Evolutionary conservation across 2,797 vertebrate genomes (phyloP).

Genomic region (Salmo trutta): DNA sequence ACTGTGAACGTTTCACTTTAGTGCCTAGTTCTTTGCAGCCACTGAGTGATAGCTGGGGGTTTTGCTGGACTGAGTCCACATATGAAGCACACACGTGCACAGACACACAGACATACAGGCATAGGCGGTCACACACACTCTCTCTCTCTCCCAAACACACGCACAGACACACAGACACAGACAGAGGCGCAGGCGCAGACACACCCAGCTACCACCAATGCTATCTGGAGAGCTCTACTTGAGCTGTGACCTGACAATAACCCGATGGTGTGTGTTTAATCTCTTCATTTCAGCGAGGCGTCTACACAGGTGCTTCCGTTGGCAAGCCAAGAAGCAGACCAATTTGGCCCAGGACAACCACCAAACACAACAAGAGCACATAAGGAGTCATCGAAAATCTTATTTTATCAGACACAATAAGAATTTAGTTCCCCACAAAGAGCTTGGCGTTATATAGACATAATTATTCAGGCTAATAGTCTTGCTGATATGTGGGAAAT

Average conservation of each 20-base stretch:
- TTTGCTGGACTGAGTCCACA: neutral
- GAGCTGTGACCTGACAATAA: neutral
- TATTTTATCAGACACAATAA: slow-evolving; percentile 60
- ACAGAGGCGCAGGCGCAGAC: neutral
- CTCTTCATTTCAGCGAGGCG: slow-evolving; percentile 41
- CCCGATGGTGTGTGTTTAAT: slow-evolving; percentile 9
- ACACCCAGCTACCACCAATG: neutral
- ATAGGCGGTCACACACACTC: no score
- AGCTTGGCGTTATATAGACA: slow-evolving; percentile 61
- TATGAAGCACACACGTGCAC: neutral
- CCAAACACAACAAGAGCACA: slow-evolving; percentile 32
- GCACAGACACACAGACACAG: neutral
- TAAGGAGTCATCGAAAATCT: slow-evolving; percentile 52
- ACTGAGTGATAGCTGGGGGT: neutral
- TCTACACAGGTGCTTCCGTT: slow-evolving; percentile 48
- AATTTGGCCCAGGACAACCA: slow-evolving; percentile 39
- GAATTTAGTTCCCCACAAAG: slow-evolving; percentile 70
- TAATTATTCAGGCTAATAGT: slow-evolving; percentile 74
- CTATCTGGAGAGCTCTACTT: neutral
- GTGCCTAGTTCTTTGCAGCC: neutral
- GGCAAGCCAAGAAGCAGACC: slow-evolving; percentile 45
- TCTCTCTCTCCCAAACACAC: neutral
- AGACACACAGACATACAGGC: no score
- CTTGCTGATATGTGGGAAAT: slow-evolving; percentile 72
- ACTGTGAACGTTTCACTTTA: neutral